Evolutionary conservation across 2,888 invertebrate species (phyloP), one percentile per base, ranked within the genome.

Genomic region (Serrognathus titanus): DNA sequence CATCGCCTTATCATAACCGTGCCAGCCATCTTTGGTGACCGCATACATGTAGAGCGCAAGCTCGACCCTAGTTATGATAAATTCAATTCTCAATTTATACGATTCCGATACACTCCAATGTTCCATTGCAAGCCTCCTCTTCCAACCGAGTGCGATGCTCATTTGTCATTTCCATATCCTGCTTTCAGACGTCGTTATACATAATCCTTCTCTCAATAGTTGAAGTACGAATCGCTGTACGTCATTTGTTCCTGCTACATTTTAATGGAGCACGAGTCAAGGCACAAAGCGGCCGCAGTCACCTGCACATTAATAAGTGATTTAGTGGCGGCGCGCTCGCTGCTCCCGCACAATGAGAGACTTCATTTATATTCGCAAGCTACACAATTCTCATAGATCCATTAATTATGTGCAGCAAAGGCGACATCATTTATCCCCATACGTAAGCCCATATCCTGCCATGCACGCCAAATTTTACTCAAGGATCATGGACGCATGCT

Each of bases 1-100:
- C 78, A 79, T 79, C 79, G 79, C 79, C 79, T 80, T 80, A 80
- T 80, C 80, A 80, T 80, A 80, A 80, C 79, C 79, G 77, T 77
- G 78, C 72, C 77, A 75, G 76, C 76, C 76, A 76, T 76, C 75
- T 76, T 76, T 75, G 75, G 76, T 72, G 73, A 75, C 75, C 74
- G 59, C 62, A 62, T 57, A 71, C 70, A 68, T 58, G 61, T 55
- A 59, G 54, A 52, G 62, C 60, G 60, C 58, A 60, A 60, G 58
- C 65, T 57, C 62, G 59, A 55, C 60, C 62, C 63, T n/a, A 58
- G 65, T 67, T 69, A 69, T 70, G 68, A 69, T 69, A 69, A 69
- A 69, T 69, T 67, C 68, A 65, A 69, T 69, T 66, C 62, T 56
- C 59, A 55, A 55, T 57, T 53, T 48, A 31, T 31, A 35, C 51